Base-by-base conservation (phyloP, 2,113 vertebrate species). In the Saguinus imperator region DNA sequence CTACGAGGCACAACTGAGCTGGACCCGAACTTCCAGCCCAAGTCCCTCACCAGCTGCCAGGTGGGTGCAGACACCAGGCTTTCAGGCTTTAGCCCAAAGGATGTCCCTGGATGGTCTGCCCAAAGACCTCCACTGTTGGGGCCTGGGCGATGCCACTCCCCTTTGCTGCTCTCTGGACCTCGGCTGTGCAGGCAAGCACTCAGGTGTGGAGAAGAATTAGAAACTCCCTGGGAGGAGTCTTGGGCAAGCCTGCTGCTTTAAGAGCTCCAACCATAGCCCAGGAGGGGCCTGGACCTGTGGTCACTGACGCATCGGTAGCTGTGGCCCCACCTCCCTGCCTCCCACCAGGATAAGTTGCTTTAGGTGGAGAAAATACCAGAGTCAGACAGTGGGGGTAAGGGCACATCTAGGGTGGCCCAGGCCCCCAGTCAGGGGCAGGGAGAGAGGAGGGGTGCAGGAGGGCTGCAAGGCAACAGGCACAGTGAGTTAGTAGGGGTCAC, bases 401-500 rank as follows among this genome's bases (percentile, higher is more conserved):
- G 88, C 64, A 68, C 23, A 70, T 80, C 89, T n/a, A 8, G 92
- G 57, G 64, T 37, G 27, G 55, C 64, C 61, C 23, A 16, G 76
- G 73, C 40, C 57, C 52, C 85, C 29, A 27, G 48, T 3, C 64
- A 76, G 76, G 66, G 55, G 43, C 40, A 35, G 48, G 32, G 50
- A 43, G 8, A 23, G 52, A 70, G 61, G 76, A 89, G 12, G 57
- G 70, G 73, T 6, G 9, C 40, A 37, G 23, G 4, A 8, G 45
- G 21, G n/a, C 40, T 35, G 79, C 9, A 23, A 91, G 61, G 83
- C 83, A 57, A 48, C 13, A 87, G 87, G 87, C 29, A 3, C 0
- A 0, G 76, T 8, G 75, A 68, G 87, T 97, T 97, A 97, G 97
- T 89, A 43, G 87, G 88, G 57, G 57, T 89, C 45, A 16, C 13